Base-by-base conservation (phyloP, 37 sponge, comb jelly and placozoan genomes). In the Petrosia ficiformis region DNA sequence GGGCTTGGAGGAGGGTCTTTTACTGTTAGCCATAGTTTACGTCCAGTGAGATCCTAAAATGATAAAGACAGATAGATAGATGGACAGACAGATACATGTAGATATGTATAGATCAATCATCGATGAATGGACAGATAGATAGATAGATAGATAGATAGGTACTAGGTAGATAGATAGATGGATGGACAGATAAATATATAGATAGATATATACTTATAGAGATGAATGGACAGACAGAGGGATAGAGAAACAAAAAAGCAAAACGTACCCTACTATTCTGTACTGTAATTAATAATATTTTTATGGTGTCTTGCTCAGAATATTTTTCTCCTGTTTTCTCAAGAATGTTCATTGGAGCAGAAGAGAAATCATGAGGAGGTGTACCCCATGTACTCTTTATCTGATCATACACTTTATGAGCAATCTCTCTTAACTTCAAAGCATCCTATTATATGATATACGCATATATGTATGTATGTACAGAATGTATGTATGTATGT, bases 401-500 rank as follows among this genome's bases (percentile, higher is more conserved):
- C 37, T 54, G 38, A 6, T 42, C 30, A 64, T 42, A 39, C 28
- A 78, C 78, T 21, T 39, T 52, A 31, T 72, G 48, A 54, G 85
- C 78, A 59, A 77, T 48, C 54, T 44, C 59, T 25, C 59, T 61
- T 44, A 84, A 65, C n/a, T 41, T 44, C 14, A 78, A 52, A 36
- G 85, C 85, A 77, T 84, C 85, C 85, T 82, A 40, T 39, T 59
- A 57, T 36, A 33, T 44, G 28, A 61, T 19, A 16, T 19, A 22
- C 63, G n/a, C 6, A 5, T 61, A 61, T 61, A 61, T 26, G 63
- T 25, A 61, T 61, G 25, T n/a, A 31, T 19, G 33, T 64, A 64
- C 65, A 64, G 32, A n/a, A 22, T 33, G 38, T 58, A 59, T 58
- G 58, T 11, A 37, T 37, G 39, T 36, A 19, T 19, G 14, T 48